Base-by-base conservation (phyloP, 2,888 invertebrate species). In the Lysandra coridon region DNA sequence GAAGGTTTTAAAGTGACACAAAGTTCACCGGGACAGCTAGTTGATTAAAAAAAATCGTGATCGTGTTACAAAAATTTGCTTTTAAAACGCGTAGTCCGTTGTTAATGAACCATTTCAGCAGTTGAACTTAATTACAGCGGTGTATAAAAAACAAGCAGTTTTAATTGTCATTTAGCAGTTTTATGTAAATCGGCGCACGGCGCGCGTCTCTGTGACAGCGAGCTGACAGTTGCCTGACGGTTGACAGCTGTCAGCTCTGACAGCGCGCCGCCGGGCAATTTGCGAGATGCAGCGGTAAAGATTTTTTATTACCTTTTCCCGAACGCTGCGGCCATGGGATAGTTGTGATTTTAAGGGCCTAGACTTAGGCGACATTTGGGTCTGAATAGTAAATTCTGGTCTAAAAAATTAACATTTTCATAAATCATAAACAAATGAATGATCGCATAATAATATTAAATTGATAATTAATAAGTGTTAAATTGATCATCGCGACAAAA, bases 131-230 rank as follows among this genome's bases (percentile, higher is more conserved):
- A 81, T 81, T 78, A 81, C 73, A 78, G 80, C 73, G 53, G 78
- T 79, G 74, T 78, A 78, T 79, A 81, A 79, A 80, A 82, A 81
- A 81, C 80, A 83, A 81, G 81, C 83, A 82, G 80, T 83, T 84
- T 85, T 85, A 86, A 85, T 85, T 86, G 85, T 85, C 86, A 85
- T 81, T 82, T 83, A 82, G 81, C 83, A 82, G 83, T 83, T 85
- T 85, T 83, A 85, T 85, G 85, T 85, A 85, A 85, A 85, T 85
- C 81, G 83, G 80, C 83, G 82, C 80, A 79, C 79, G 81, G 85
- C 86, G 87, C 85, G 86, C 89, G 89, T 90, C 91, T 88, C 82
- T 82, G 85, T 87, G 92, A 90, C 91, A 90, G 85, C 85, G 86
- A 89, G 85, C 85, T 87, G 92, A 91, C 91, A 88, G 83, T 85